Evolutionary conservation across 2,888 invertebrate species (phyloP).

Genomic region (Morpho deidamia): DNA sequence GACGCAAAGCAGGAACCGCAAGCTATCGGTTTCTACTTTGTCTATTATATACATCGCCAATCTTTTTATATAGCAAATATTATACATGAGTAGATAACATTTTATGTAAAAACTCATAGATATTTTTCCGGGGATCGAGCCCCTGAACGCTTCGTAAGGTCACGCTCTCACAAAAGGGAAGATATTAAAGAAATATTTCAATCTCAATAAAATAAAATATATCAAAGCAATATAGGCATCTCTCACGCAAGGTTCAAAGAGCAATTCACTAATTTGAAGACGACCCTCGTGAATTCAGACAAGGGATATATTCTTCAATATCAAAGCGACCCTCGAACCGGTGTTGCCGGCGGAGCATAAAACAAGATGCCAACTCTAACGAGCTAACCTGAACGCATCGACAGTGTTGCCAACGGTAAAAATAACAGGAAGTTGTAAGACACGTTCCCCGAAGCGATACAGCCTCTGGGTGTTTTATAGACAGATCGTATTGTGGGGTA

Average conservation of each 20-base stretch:
- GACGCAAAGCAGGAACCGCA: no score
- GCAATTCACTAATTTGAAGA: slow-evolving; percentile 55
- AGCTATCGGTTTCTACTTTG: no score
- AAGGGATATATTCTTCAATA: slow-evolving; percentile 49
- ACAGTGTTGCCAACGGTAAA: slow-evolving; percentile 43
- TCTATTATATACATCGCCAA: no score
- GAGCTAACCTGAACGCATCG: slow-evolving; percentile 51
- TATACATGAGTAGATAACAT: no score
- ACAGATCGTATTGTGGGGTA: slow-evolving; percentile 32
- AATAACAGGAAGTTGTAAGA: slow-evolving; percentile 39
- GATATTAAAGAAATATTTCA: background rate
- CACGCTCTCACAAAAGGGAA: no score
- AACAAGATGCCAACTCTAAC: slow-evolving; percentile 56
- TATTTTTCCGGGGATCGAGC: no score
- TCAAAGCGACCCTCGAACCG: slow-evolving; percentile 56
- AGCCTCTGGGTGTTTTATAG: slow-evolving; percentile 28
- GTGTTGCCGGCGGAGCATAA: slow-evolving; percentile 45
- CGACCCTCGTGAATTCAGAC: slow-evolving; percentile 52
- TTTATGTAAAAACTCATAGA: no score
- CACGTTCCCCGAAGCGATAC: slow-evolving; percentile 31
- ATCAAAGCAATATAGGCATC: slow-evolving; percentile 15
- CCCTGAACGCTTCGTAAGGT: no score
- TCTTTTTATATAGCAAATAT: no score
- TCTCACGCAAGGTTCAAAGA: slow-evolving; percentile 33
- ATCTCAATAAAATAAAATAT: slow-evolving; percentile 14